Conservation (phyloP, 1,140 invertebrate species). For the Calliphora vicina region DNA sequence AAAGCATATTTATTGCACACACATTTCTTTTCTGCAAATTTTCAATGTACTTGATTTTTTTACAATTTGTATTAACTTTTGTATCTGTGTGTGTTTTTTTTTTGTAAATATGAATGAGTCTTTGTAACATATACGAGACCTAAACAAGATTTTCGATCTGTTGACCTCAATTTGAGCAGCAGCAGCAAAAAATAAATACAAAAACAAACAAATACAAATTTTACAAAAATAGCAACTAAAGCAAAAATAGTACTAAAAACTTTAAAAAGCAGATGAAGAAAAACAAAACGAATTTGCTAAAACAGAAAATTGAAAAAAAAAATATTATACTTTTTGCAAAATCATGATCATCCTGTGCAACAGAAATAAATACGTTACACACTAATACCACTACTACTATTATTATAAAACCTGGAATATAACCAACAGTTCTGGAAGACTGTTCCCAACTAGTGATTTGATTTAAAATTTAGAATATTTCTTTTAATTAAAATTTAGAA, state of each 20-base stretch:
- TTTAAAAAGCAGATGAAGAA: no score
- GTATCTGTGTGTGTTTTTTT: not conserved
- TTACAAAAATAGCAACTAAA: not conserved
- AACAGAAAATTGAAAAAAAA: not conserved
- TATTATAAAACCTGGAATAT: not conserved
- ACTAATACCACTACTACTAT: not conserved
- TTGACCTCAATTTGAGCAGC: slow-evolving; percentile 29
- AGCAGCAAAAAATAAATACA: slow-evolving; percentile 11
- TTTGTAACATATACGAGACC: not conserved
- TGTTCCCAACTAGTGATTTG: no score
- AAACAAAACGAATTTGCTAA: not conserved
- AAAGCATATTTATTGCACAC: slow-evolving; percentile 9
- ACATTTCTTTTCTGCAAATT: not conserved
- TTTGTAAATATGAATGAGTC: not conserved
- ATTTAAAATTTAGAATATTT: no score
- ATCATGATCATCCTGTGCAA: not conserved
- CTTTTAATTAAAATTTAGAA: no score
- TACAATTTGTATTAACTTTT: not conserved
- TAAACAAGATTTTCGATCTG: slow-evolving; percentile 35
- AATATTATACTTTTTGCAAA: not conserved
- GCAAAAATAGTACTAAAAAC: not conserved
- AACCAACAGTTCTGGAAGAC: no score
- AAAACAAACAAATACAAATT: not conserved
- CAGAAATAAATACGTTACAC: not conserved
- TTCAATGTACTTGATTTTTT: not conserved